Conservation (phyloP, 2,113 vertebrate genomes). For the Takifugu flavidus region DNA sequence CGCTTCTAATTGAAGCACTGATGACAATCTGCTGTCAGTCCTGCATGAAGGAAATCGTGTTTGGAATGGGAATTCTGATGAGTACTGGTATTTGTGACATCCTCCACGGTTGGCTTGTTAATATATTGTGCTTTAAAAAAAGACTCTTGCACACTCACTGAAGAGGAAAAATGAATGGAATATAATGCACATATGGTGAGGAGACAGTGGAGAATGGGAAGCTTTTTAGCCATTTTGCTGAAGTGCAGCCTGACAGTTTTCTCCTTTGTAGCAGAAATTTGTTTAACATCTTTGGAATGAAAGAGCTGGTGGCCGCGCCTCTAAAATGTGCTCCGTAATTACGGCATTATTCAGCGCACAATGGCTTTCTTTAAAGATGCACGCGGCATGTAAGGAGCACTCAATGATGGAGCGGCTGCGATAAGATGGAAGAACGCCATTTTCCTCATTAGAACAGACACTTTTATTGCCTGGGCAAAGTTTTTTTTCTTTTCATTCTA, state of each 20-base stretch:
- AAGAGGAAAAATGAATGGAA: no score
- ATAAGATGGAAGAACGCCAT: conserved; percentile 45
- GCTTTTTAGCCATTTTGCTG: conserved; percentile 7
- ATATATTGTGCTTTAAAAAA: no score
- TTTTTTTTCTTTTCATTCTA: conserved; percentile 43
- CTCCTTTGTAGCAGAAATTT: conserved; percentile 14
- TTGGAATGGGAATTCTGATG: no score
- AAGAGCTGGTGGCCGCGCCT: conserved; percentile 40
- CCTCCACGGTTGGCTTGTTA: no score
- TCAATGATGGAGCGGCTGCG: conserved; percentile 41
- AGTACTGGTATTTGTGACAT: no score
- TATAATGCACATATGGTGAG: no score
- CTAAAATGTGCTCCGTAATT: conserved; percentile 50
- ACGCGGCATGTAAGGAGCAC: conserved; percentile 27
- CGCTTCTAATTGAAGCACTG: neutral
- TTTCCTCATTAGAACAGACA: conserved; percentile 50
- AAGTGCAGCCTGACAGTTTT: conserved; percentile 23
- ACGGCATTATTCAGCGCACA: conserved; percentile 50
- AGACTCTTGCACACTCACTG: no score
- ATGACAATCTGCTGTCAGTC: neutral
- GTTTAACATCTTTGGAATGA: conserved; percentile 19
- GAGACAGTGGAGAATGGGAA: neutral
- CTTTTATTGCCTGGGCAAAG: conserved; percentile 36
- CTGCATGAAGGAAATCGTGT: neutral
- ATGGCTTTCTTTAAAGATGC: conserved; percentile 44